Percentiles rank a stretch among this genome's conserved stretches.
These are phyloP conservation scores for Gavia stellata DNA, from an alignment of 2,113 vertebrate species.

Conservation along the genomic window DNA sequence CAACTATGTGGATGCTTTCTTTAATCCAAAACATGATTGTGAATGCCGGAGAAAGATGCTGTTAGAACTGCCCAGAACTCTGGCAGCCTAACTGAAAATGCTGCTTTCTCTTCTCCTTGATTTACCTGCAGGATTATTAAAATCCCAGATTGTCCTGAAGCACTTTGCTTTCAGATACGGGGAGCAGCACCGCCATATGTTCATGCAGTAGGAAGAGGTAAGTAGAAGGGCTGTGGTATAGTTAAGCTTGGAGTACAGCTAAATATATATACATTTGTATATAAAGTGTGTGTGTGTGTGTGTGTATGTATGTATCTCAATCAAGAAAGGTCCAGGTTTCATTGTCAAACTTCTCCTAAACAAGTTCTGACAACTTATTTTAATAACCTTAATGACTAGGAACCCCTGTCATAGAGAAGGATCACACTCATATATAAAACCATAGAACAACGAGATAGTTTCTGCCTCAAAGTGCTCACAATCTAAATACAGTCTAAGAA, in stretches of 20 bases:
- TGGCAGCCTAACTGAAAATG: not conserved
- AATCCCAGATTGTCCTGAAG: constrained; percentile 85
- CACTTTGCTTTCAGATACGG: constrained; percentile 88
- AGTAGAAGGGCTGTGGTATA: not conserved
- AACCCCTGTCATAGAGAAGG: not conserved
- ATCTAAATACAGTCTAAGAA: not conserved
- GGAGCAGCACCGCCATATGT: constrained; percentile 86
- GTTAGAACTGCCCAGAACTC: not conserved
- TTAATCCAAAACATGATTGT: not conserved
- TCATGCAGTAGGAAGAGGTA: constrained; percentile 91
- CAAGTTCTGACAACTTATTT: not conserved
- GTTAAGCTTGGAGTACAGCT: not conserved
- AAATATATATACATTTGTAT: accelerated
- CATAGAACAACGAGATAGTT: not conserved
- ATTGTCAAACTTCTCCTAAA: not conserved
- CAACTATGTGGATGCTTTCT: not conserved
- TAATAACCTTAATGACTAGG: not conserved
- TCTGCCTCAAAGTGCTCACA: not conserved
- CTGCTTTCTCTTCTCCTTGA: not conserved
- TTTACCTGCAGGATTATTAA: constrained; percentile 84
- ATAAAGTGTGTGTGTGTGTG: not conserved
- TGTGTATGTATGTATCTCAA: not conserved
- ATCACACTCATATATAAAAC: not conserved
- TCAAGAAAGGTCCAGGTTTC: not conserved
- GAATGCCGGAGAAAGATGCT: not conserved